These are phyloP conservation scores for Oncorhynchus kisutch DNA, from an alignment of 2,113 vertebrate genomes.

Conservation along the genomic window DNA sequence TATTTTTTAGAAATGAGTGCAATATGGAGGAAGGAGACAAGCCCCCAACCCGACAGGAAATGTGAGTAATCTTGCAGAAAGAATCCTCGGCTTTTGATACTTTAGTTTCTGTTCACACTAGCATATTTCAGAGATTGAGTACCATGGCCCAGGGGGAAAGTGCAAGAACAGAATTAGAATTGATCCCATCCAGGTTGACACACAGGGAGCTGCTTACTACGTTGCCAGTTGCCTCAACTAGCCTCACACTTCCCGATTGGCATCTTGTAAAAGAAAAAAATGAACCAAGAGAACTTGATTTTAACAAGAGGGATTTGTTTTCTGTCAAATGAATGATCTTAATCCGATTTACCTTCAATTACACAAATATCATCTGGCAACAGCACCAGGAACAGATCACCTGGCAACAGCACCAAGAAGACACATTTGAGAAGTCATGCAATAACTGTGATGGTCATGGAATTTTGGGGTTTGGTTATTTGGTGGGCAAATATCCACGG, in stretches of 20 bases:
- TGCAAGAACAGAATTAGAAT: slow-evolving; percentile 57
- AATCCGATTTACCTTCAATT: slow-evolving; percentile 1
- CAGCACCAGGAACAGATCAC: background rate
- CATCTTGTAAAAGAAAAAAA: slow-evolving; percentile 18
- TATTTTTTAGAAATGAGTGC: slow-evolving; percentile 50
- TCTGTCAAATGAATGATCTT: slow-evolving; percentile 22
- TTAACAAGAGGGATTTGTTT: slow-evolving; percentile 21
- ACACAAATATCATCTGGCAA: background rate
- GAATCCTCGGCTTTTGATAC: slow-evolving; percentile 25
- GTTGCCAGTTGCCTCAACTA: slow-evolving; percentile 25
- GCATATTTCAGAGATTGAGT: slow-evolving; percentile 35
- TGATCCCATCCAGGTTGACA: slow-evolving; percentile 39
- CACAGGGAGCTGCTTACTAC: slow-evolving; percentile 19
- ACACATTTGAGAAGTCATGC: background rate
- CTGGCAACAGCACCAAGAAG: background rate
- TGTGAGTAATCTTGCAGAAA: slow-evolving; percentile 18
- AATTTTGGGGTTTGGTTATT: no score
- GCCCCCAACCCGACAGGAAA: slow-evolving; percentile 14
- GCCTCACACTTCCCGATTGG: slow-evolving; percentile 25
- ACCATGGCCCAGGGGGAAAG: slow-evolving; percentile 24
- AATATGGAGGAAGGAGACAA: slow-evolving; percentile 29
- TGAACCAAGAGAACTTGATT: background rate
- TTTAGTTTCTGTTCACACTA: slow-evolving; percentile 39
- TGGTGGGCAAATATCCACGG: no score
- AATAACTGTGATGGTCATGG: no score